Percentiles rank a stretch among this genome's conserved stretches.
Evolutionary conservation across 2,797 vertebrate species (phyloP).

Genomic region (Acestrorhynchus altus): DNA sequence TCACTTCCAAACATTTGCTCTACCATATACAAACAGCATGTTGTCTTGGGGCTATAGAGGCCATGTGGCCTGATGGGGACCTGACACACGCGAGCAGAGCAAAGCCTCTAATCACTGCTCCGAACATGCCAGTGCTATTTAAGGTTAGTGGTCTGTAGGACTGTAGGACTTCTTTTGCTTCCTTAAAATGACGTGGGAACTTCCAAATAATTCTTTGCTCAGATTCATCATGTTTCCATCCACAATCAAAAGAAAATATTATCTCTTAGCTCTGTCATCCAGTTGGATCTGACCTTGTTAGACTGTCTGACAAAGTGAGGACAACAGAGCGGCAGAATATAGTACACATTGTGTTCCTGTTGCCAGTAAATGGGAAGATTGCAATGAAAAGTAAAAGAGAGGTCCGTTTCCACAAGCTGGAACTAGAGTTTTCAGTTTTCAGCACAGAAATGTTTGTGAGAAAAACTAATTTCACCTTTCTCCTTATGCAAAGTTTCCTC

Average conservation of each 20-base stretch:
- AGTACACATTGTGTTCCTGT: too few relatives aligned
- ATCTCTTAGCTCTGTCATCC: background rate
- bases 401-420: too few relatives aligned
- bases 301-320: background rate
- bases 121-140: background rate
- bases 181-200: background rate
- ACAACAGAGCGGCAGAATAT: background rate
- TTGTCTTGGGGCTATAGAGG: background rate
- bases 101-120: constrained; percentile 17
- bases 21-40: constrained; percentile 7
- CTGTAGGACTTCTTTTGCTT: background rate
- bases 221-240: background rate
- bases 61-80: background rate
- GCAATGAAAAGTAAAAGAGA: background rate
- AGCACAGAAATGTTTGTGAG: too few relatives aligned
- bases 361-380: background rate
- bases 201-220: background rate
- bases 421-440: too few relatives aligned
- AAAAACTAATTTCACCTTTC: too few relatives aligned
- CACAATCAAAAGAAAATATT: background rate
- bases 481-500: too few relatives aligned
- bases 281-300: too few relatives aligned
- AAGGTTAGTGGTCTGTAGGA: background rate
- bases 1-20: constrained; percentile 14
- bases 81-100: background rate